Evolutionary conservation across 2,888 invertebrate species (phyloP).

Genomic region (Clanis bilineata): DNA sequence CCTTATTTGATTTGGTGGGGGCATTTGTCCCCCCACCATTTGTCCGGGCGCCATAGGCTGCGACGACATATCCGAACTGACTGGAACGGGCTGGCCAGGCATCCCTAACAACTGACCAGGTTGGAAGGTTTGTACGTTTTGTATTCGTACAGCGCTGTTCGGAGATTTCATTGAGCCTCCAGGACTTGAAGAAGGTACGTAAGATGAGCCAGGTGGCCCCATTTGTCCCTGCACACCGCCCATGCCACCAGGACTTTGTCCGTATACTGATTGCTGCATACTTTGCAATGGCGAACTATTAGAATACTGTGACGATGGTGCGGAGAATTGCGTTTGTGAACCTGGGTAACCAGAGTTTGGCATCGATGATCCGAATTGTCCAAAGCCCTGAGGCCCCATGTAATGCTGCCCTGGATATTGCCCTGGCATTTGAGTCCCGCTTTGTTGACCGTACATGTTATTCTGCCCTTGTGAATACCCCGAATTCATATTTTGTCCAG

Average conservation of each 20-base stretch:
- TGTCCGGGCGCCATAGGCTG: conserved; percentile 44
- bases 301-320: conserved; percentile 57
- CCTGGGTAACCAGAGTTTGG: conserved; percentile 60
- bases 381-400: conserved; percentile 55
- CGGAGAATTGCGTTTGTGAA: conserved; percentile 49
- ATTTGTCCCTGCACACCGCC: conserved; percentile 38
- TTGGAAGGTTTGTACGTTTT: conserved; percentile 70
- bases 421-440: conserved; percentile 54
- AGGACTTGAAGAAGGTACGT: conserved; percentile 58
- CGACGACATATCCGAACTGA: conserved; percentile 16
- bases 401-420: conserved; percentile 60
- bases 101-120: conserved; percentile 54
- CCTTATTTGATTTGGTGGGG: conserved; percentile 60
- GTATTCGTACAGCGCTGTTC: conserved; percentile 58
- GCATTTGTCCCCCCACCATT: conserved; percentile 55
- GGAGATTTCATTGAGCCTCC: conserved; percentile 60
- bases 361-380: conserved; percentile 59
- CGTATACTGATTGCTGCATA: conserved; percentile 74
- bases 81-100: conserved; percentile 37
- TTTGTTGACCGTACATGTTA: conserved; percentile 65
- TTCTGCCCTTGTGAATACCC: conserved; percentile 51
- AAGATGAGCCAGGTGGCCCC: conserved; percentile 54
- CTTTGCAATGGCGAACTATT: conserved; percentile 65
- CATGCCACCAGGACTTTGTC: conserved; percentile 44
- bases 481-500: conserved; percentile 68